Evolutionary conservation across 2,797 vertebrate genomes (phyloP).

Genomic region (Cryptoblepharus egeriae): DNA sequence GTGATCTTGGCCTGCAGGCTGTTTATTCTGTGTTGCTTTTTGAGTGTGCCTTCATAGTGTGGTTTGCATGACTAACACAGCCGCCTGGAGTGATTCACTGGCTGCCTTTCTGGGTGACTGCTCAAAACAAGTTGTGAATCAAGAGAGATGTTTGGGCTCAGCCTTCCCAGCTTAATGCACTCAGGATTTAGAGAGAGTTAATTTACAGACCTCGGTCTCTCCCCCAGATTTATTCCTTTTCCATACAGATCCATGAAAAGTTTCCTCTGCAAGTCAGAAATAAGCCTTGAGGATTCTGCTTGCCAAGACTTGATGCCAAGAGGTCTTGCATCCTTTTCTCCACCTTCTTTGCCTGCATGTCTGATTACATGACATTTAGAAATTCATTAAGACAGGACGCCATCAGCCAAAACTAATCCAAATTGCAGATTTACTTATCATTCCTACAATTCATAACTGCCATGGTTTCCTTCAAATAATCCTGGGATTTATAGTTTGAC

Average conservation of each 20-base stretch:
- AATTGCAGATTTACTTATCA: neutral
- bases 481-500: neutral
- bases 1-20: conserved; percentile 67
- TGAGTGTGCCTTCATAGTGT: conserved; percentile 53
- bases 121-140: conserved; percentile 75
- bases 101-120: conserved; percentile 66
- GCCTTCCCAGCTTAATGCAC: conserved; percentile 63
- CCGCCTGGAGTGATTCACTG: conserved; percentile 70
- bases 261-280: conserved; percentile 53
- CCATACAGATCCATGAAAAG: conserved; percentile 44
- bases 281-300: conserved; percentile 20
- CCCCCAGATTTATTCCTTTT: conserved; percentile 56
- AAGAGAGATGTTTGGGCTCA: conserved; percentile 67
- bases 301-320: conserved; percentile 48
- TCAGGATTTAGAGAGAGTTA: conserved; percentile 62
- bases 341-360: fast-evolving
- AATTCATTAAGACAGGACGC: too few relatives aligned
- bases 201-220: conserved; percentile 36
- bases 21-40: conserved; percentile 67
- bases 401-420: neutral
- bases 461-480: neutral
- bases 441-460: too few relatives aligned
- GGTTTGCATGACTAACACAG: conserved; percentile 71
- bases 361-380: too few relatives aligned
- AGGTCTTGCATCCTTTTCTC: neutral